Conservation (phyloP, 2,888 invertebrate genomes). For the Pocota personata region DNA sequence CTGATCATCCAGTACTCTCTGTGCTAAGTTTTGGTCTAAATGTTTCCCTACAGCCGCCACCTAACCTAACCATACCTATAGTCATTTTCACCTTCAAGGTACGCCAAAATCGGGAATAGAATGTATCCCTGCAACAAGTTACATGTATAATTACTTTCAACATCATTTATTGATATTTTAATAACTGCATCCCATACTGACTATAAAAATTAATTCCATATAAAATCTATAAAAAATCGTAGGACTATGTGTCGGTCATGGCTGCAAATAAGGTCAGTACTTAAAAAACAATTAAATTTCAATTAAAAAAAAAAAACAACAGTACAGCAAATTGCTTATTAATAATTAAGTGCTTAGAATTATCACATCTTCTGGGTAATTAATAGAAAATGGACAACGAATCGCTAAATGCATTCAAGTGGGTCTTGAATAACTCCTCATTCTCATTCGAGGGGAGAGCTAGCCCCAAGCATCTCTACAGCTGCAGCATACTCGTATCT, state of each 20-base stretch:
- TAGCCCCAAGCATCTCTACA: neutral
- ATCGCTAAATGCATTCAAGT: slow-evolving; percentile 56
- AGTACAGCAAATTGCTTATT: slow-evolving; percentile 36
- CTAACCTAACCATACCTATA: too few species aligned
- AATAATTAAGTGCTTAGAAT: slow-evolving; percentile 60
- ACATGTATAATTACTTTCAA: neutral
- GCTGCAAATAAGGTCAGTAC: slow-evolving; percentile 66
- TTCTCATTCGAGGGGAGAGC: neutral
- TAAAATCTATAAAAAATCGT: slow-evolving; percentile 35
- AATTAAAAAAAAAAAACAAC: slow-evolving; percentile 43
- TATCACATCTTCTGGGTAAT: slow-evolving; percentile 60
- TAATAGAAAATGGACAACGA: slow-evolving; percentile 21
- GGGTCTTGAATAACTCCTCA: slow-evolving; percentile 22
- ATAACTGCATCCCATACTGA: slow-evolving; percentile 20
- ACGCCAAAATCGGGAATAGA: too few species aligned
- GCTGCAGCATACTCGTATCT: slow-evolving; percentile 1
- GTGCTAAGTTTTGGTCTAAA: too few species aligned
- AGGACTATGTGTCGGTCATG: slow-evolving; percentile 46
- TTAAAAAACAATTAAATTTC: slow-evolving; percentile 71
- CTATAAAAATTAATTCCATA: slow-evolving; percentile 23
- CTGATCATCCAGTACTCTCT: too few species aligned
- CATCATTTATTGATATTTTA: slow-evolving; percentile 1
- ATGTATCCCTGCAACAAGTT: neutral
- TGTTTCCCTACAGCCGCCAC: too few species aligned
- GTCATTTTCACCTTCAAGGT: too few species aligned